Evolutionary conservation across 2,797 vertebrate species (phyloP).

Genomic region (Glossophaga mutica): DNA sequence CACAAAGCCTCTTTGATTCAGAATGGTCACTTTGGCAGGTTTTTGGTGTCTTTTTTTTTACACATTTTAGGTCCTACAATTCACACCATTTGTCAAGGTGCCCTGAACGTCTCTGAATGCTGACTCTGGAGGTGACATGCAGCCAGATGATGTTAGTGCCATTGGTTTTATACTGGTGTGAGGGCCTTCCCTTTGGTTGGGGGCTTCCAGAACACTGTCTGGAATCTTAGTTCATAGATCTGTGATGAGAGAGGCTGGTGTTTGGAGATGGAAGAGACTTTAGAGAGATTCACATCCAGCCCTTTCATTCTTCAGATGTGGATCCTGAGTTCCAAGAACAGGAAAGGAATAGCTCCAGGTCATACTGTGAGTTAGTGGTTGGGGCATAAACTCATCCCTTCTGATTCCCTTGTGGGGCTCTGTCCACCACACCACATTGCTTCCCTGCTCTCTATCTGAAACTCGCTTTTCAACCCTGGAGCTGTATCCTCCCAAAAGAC

Average conservation of each 20-base stretch:
- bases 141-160: neutral
- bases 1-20: neutral
- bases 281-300: neutral
- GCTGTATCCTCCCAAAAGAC: constrained; percentile 24
- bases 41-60: neutral
- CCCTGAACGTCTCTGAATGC: neutral
- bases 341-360: neutral
- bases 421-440: neutral
- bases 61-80: neutral
- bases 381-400: neutral
- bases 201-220: neutral
- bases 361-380: neutral
- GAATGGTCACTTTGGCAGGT: neutral
- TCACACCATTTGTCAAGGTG: neutral
- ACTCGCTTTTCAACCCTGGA: neutral
- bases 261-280: neutral
- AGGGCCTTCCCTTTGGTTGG: neutral
- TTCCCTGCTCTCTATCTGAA: neutral
- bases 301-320: neutral
- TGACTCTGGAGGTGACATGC: neutral
- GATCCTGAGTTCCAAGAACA: neutral
- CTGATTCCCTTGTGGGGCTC: neutral
- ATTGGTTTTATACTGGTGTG: neutral
- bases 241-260: neutral
- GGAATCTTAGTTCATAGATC: neutral